Conservation (phyloP, 2,888 invertebrate species). For the Leptinotarsa haldemani region DNA sequence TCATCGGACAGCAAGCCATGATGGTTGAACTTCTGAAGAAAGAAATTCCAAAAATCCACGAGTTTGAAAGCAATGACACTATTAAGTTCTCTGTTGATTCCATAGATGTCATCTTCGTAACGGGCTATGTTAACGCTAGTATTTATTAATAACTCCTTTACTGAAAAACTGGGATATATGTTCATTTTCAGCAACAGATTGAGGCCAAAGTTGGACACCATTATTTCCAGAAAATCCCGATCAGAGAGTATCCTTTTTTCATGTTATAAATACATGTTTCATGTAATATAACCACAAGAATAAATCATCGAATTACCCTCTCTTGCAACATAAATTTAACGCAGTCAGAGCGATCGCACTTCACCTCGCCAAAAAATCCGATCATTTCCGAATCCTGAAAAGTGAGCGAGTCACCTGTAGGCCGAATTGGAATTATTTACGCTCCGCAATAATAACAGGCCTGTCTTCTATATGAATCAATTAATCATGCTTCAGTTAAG, state of each 20-base stretch:
- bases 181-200: too few species aligned
- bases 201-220: not conserved
- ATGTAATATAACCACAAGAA: not conserved
- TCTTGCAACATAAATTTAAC: constrained; percentile 1
- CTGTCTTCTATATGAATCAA: constrained; percentile 65
- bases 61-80: too few species aligned
- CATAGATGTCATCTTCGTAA: too few species aligned
- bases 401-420: constrained; percentile 59
- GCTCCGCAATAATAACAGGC: constrained; percentile 61
- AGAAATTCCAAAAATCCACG: too few species aligned
- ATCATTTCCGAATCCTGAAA: constrained; percentile 3
- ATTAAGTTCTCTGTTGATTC: too few species aligned
- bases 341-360: not conserved
- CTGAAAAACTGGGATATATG: too few species aligned
- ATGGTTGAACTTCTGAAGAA: too few species aligned
- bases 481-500: constrained; percentile 65
- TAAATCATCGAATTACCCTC: not conserved
- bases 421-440: constrained; percentile 61
- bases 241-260: not conserved
- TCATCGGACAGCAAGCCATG: too few species aligned
- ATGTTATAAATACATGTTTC: not conserved
- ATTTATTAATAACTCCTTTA: too few species aligned
- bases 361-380: not conserved
- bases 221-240: not conserved
- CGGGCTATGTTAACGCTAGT: too few species aligned